These are phyloP conservation scores for Eupithecia tripunctaria DNA, from an alignment of 2,888 invertebrate species.

Conservation along the genomic window DNA sequence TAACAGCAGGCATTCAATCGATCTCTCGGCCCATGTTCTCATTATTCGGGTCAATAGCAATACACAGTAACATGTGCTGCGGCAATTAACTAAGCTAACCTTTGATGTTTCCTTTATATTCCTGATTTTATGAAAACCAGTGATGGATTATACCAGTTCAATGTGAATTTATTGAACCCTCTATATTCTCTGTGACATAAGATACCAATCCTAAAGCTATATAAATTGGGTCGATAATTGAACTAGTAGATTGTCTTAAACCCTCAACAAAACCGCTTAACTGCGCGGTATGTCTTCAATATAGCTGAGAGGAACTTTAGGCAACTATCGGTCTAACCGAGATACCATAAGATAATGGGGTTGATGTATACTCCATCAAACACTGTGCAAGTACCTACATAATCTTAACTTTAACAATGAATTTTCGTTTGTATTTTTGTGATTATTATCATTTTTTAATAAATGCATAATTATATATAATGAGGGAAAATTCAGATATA, in stretches of 20 bases:
- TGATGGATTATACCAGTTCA: background rate
- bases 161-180: background rate
- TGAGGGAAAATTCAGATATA: no score
- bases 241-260: constrained; percentile 27
- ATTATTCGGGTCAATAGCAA: constrained; percentile 42
- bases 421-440: background rate
- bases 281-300: constrained; percentile 28
- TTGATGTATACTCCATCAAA: constrained; percentile 2
- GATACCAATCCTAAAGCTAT: background rate
- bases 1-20: constrained; percentile 39
- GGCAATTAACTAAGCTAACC: background rate
- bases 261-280: constrained; percentile 25
- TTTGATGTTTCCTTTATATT: background rate
- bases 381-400: background rate
- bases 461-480: no score
- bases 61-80: constrained; percentile 31
- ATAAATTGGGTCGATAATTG: constrained; percentile 12
- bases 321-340: constrained; percentile 12
- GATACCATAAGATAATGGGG: constrained; percentile 6
- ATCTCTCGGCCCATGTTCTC: constrained; percentile 41
- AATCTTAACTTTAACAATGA: background rate
- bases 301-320: constrained; percentile 22
- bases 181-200: background rate
- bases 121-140: background rate
- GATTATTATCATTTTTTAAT: no score